Conservation (phyloP, 2,797 vertebrate genomes). For the Sardinella longiceps region DNA sequence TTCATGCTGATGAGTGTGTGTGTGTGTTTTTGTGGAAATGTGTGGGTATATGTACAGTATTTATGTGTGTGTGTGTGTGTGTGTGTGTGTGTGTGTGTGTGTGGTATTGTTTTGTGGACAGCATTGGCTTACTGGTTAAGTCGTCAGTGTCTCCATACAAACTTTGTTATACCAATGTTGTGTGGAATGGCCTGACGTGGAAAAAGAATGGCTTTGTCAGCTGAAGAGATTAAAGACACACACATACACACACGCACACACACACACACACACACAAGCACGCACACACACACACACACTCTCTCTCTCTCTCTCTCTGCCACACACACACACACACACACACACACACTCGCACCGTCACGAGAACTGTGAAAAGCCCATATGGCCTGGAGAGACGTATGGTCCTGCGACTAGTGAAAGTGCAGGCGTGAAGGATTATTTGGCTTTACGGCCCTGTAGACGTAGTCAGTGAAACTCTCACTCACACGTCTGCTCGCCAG, state of each 20-base stretch:
- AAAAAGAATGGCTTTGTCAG: constrained; percentile 69
- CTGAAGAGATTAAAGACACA: constrained; percentile 62
- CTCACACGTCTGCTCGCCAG: background rate
- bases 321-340: background rate
- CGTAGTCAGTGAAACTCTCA: background rate
- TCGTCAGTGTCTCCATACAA: constrained; percentile 62
- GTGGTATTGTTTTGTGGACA: constrained; percentile 59
- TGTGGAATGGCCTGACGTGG: constrained; percentile 53
- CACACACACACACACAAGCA: background rate
- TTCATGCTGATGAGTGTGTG: constrained; percentile 54
- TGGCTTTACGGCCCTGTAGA: background rate
- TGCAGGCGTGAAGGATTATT: background rate
- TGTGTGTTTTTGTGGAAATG: background rate
- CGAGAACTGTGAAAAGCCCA: constrained; percentile 44
- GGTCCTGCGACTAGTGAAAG: background rate
- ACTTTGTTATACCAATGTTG: background rate
- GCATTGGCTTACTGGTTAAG: constrained; percentile 45
- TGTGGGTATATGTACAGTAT: background rate
- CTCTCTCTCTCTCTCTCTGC: too few species aligned
- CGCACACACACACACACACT: constrained; percentile 3
- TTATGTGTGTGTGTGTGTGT: background rate
- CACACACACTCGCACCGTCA: background rate
- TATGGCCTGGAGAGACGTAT: constrained; percentile 53
- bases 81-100: background rate
- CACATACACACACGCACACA: constrained; percentile 28